Evolutionary conservation across 1,140 invertebrate genomes (phyloP).

Genomic region (Drosophila leontia): DNA sequence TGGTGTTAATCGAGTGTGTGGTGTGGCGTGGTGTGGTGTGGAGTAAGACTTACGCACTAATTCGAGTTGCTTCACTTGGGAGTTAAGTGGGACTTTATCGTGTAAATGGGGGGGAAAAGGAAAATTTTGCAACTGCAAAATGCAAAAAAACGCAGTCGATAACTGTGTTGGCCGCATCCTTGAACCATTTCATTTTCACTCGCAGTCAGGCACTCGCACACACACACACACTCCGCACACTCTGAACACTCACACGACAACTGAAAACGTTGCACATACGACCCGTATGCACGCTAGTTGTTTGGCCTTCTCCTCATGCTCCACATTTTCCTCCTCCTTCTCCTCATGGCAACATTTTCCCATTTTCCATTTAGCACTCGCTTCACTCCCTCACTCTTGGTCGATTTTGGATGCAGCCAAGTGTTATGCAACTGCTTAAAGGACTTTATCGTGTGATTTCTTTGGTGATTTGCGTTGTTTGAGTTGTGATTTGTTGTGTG

Average conservation of each 20-base stretch:
- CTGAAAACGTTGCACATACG: conserved; percentile 81
- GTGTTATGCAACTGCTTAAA: conserved; percentile 83
- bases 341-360: neutral
- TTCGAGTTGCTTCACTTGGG: conserved; percentile 35
- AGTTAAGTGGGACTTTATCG: conserved; percentile 37
- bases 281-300: conserved; percentile 80
- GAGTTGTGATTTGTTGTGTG: conserved; percentile 63
- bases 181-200: conserved; percentile 22
- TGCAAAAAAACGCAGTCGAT: conserved; percentile 60
- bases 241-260: conserved; percentile 48
- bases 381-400: conserved; percentile 4
- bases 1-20: conserved; percentile 25
- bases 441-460: conserved; percentile 77
- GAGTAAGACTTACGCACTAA: conserved; percentile 66
- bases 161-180: conserved; percentile 69
- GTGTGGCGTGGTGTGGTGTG: conserved; percentile 5
- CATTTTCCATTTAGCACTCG: conserved; percentile 13
- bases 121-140: conserved; percentile 54
- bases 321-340: conserved; percentile 1
- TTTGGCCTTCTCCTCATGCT: conserved; percentile 28
- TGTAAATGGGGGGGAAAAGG: conserved; percentile 32
- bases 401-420: conserved; percentile 69
- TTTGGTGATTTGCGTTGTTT: conserved; percentile 63
- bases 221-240: conserved; percentile 16
- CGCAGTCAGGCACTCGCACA: conserved; percentile 19